Conservation (phyloP, 2,888 invertebrate genomes). For the Nomada hirtipes region DNA sequence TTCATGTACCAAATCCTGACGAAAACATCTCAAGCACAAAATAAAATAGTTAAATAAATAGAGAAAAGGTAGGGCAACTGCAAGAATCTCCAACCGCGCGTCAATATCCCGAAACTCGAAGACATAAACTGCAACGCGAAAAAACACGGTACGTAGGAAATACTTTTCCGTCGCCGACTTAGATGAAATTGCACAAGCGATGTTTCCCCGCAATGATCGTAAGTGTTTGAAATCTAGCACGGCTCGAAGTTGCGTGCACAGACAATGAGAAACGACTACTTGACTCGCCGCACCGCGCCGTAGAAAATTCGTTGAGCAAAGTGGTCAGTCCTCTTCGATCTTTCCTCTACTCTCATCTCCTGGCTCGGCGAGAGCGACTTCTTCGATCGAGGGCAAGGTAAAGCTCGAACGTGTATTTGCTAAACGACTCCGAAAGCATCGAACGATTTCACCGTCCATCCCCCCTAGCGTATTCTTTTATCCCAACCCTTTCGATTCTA, state of each 20-base stretch:
- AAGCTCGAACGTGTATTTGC: slow-evolving; percentile 59
- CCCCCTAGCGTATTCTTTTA: slow-evolving; percentile 9
- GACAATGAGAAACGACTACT: slow-evolving; percentile 38
- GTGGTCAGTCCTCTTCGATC: slow-evolving; percentile 16
- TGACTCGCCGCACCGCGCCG: slow-evolving; percentile 9
- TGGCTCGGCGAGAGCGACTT: slow-evolving; percentile 15
- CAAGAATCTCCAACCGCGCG: not conserved
- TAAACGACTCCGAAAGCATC: slow-evolving; percentile 58
- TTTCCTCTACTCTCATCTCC: not conserved
- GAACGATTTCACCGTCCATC: slow-evolving; percentile 13
- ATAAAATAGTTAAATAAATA: too few relatives aligned
- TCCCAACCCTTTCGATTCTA: not conserved
- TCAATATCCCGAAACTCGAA: not conserved
- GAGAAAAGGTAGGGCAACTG: too few relatives aligned
- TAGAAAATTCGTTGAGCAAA: slow-evolving; percentile 56
- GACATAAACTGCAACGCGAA: not conserved
- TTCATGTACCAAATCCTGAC: too few relatives aligned
- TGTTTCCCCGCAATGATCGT: slow-evolving; percentile 2
- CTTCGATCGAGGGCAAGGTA: slow-evolving; percentile 34
- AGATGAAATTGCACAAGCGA: slow-evolving; percentile 18
- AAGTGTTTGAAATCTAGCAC: slow-evolving; percentile 24
- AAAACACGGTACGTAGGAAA: not conserved
- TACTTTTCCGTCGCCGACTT: not conserved
- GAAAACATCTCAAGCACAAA: too few relatives aligned
- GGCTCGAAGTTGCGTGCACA: slow-evolving; percentile 29